These are phyloP conservation scores for Helostoma temminkii DNA, from an alignment of 2,797 vertebrate species.

Conservation along the genomic window DNA sequence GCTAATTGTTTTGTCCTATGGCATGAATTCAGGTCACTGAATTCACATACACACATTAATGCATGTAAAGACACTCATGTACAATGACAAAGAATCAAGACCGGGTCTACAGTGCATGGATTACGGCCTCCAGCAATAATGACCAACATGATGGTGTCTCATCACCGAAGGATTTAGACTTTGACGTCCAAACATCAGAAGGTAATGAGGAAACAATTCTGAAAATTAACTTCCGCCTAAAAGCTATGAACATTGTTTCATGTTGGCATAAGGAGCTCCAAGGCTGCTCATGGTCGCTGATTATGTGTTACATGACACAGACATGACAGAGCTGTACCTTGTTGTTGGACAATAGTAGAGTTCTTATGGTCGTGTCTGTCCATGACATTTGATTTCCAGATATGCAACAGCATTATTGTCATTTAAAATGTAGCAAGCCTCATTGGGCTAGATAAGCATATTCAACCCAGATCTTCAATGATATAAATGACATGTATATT, in stretches of 20 bases:
- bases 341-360: not conserved
- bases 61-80: slow-evolving; percentile 32
- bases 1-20: slow-evolving; percentile 55
- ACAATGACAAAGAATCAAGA: slow-evolving; percentile 14
- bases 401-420: slow-evolving; percentile 13
- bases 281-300: not conserved
- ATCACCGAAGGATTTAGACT: not conserved
- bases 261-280: not conserved
- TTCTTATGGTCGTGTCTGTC: not conserved
- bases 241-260: slow-evolving; percentile 1
- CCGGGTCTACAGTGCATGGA: slow-evolving; percentile 26
- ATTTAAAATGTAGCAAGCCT: not conserved
- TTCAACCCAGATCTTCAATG: not conserved
- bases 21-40: slow-evolving; percentile 68
- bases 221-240: slow-evolving; percentile 10
- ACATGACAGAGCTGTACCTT: not conserved
- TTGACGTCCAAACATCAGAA: slow-evolving; percentile 29
- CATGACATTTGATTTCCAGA: slow-evolving; percentile 2
- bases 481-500: slow-evolving; percentile 7
- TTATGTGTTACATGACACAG: slow-evolving; percentile 4
- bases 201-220: slow-evolving; percentile 7
- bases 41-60: slow-evolving; percentile 48
- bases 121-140: slow-evolving; percentile 67
- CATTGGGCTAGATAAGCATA: slow-evolving; percentile 3
- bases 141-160: slow-evolving; percentile 58